Evolutionary conservation across 2,888 invertebrate species (phyloP).

Genomic region (Oscheius sp.): DNA sequence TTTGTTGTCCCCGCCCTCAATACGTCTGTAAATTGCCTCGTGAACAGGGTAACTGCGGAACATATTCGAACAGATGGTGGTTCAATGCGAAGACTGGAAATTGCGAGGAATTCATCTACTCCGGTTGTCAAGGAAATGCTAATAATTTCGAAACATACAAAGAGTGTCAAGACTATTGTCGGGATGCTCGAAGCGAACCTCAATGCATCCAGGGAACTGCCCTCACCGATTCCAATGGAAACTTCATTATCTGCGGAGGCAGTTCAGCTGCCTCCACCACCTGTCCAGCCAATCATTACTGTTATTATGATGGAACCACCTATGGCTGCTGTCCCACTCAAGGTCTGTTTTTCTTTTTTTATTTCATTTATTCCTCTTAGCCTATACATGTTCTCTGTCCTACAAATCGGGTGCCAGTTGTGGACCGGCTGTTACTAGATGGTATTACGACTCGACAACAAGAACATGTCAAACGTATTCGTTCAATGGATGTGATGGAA

Average conservation of each 20-base stretch:
- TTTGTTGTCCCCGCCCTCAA: conserved; percentile 69
- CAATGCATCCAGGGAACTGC: conserved; percentile 70
- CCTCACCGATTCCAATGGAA: conserved; percentile 68
- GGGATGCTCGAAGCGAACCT: conserved; percentile 67
- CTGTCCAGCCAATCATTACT: conserved; percentile 70
- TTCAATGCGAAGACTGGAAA: conserved; percentile 70
- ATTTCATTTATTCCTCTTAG: conserved; percentile 37
- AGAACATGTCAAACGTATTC: conserved; percentile 62
- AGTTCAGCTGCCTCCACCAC: conserved; percentile 62
- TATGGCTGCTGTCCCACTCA: conserved; percentile 70
- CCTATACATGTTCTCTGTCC: conserved; percentile 69
- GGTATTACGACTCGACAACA: conserved; percentile 66
- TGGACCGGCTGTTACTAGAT: conserved; percentile 69
- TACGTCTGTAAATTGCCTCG: conserved; percentile 69
- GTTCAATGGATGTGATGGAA: conserved; percentile 70
- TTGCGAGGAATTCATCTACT: conserved; percentile 70
- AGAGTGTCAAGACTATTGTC: conserved; percentile 69
- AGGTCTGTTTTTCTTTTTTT: conserved; percentile 34
- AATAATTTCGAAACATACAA: conserved; percentile 70
- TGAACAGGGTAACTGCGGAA: conserved; percentile 69
- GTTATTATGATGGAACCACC: conserved; percentile 70
- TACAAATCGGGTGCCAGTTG: conserved; percentile 68
- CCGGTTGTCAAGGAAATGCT: conserved; percentile 68
- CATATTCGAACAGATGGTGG: conserved; percentile 70
- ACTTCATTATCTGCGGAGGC: conserved; percentile 69